Evolutionary conservation across 1,140 invertebrate genomes (phyloP).

Genomic region (Diachasma alloeum): DNA sequence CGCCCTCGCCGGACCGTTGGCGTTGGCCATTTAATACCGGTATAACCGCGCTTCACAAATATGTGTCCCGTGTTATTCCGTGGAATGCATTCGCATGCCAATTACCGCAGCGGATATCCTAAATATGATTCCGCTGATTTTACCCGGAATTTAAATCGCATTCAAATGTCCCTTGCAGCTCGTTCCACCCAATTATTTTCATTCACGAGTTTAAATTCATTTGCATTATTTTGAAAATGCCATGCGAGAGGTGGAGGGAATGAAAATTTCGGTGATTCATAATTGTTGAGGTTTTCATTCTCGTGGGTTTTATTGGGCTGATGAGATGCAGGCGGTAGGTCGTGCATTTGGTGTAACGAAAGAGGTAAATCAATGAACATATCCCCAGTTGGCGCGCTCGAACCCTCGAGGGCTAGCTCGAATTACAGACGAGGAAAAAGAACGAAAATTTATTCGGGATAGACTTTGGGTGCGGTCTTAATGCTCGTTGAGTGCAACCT

Average conservation of each 20-base stretch:
- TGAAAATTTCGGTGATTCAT: background rate
- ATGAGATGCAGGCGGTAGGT: constrained; percentile 55
- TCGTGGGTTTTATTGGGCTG: background rate
- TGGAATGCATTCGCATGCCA: background rate
- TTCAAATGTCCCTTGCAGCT: constrained; percentile 1
- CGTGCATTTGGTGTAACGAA: constrained; percentile 35
- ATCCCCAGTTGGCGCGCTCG: background rate
- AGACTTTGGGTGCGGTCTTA: background rate
- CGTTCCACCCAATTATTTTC: constrained; percentile 9
- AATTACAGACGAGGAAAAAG: background rate
- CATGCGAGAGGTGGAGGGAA: background rate
- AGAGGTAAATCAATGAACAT: constrained; percentile 47
- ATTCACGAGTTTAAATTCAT: background rate
- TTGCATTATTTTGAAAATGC: background rate
- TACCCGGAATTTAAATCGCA: constrained; percentile 2
- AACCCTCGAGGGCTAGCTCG: background rate
- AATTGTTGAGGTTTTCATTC: background rate
- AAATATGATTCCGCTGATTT: constrained; percentile 21
- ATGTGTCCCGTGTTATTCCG: too few relatives aligned
- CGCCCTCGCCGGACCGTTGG: constrained; percentile 11
- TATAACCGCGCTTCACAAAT: background rate
- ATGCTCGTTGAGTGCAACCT: background rate
- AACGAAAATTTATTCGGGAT: background rate
- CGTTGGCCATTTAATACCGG: background rate
- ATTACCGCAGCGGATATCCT: background rate